Evolutionary conservation across 2,797 vertebrate genomes (phyloP).

Genomic region (Sebastes vulpes): DNA sequence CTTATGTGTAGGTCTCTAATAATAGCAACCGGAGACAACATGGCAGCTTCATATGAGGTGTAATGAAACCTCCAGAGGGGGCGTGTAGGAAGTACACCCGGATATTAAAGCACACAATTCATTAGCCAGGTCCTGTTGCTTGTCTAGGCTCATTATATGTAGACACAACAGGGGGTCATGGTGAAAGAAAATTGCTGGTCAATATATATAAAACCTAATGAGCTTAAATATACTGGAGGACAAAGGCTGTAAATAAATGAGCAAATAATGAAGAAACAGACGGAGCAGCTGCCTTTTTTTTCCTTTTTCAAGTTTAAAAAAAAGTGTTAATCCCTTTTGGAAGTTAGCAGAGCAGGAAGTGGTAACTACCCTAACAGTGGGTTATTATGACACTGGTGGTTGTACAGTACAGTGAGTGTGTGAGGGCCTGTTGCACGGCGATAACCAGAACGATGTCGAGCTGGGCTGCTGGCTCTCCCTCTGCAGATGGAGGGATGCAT

Average conservation of each 20-base stretch:
- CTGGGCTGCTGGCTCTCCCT: slow-evolving; percentile 46
- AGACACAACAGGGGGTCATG: slow-evolving; percentile 17
- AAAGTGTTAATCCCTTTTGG: slow-evolving; percentile 29
- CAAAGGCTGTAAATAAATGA: slow-evolving; percentile 29
- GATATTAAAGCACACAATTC: slow-evolving; percentile 46
- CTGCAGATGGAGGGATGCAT: slow-evolving; percentile 51
- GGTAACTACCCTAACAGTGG: slow-evolving; percentile 36
- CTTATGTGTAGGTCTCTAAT: background rate
- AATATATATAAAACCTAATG: slow-evolving; percentile 54
- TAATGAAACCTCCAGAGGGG: slow-evolving; percentile 28
- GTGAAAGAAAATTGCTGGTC: slow-evolving; percentile 36
- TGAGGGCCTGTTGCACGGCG: slow-evolving; percentile 57
- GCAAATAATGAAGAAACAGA: slow-evolving; percentile 44
- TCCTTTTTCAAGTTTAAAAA: background rate
- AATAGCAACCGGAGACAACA: slow-evolving; percentile 19
- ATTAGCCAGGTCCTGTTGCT: slow-evolving; percentile 51
- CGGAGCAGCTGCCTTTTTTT: background rate
- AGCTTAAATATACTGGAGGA: slow-evolving; percentile 44
- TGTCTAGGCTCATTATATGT: slow-evolving; percentile 45
- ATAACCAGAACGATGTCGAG: slow-evolving; percentile 64
- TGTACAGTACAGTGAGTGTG: slow-evolving; percentile 33
- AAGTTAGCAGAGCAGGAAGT: slow-evolving; percentile 46
- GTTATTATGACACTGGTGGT: slow-evolving; percentile 52
- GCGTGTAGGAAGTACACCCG: slow-evolving; percentile 10
- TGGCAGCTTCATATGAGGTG: slow-evolving; percentile 20